phyloP scores from a whole-genome alignment of 2,113 vertebrate genomes.

The Brachypteracias leptosomus region DNA sequence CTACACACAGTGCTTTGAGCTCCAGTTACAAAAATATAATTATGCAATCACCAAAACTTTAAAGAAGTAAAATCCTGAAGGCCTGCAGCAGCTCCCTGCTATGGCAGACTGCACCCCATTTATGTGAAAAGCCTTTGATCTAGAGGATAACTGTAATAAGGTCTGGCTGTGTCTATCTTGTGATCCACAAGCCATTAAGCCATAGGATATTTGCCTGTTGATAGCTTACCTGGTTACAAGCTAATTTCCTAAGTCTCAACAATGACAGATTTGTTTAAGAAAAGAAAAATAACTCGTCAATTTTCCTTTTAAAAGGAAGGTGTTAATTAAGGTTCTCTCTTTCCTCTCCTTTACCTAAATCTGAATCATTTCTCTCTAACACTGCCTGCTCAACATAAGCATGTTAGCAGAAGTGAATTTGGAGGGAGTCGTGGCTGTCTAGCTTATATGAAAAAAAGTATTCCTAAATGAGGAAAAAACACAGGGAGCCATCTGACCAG shows the following conservation, averaged over 20 bases:
- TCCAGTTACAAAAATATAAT: background rate
- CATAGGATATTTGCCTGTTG: conserved; percentile 22
- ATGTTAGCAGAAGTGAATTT: background rate
- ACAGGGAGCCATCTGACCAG: background rate
- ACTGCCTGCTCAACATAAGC: background rate
- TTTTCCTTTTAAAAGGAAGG: background rate
- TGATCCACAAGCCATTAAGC: conserved; percentile 33
- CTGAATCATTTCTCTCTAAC: background rate
- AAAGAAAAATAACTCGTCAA: background rate
- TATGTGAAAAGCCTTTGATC: conserved; percentile 58
- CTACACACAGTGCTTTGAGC: background rate
- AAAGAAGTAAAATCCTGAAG: conserved; percentile 32
- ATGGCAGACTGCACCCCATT: conserved; percentile 41
- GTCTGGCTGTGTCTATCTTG: conserved; percentile 41
- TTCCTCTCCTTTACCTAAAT: background rate
- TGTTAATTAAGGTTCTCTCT: background rate
- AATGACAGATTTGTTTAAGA: background rate
- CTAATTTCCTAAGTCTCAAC: background rate
- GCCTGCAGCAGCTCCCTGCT: conserved; percentile 13
- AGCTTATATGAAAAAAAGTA: background rate
- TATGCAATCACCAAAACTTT: conserved; percentile 54
- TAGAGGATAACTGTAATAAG: conserved; percentile 33
- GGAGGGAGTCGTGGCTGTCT: background rate
- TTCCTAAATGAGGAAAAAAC: background rate
- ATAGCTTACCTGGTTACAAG: conserved; percentile 16